phyloP scores from a whole-genome alignment of 2,888 invertebrate species.

The Pristionchus exspectatus region DNA sequence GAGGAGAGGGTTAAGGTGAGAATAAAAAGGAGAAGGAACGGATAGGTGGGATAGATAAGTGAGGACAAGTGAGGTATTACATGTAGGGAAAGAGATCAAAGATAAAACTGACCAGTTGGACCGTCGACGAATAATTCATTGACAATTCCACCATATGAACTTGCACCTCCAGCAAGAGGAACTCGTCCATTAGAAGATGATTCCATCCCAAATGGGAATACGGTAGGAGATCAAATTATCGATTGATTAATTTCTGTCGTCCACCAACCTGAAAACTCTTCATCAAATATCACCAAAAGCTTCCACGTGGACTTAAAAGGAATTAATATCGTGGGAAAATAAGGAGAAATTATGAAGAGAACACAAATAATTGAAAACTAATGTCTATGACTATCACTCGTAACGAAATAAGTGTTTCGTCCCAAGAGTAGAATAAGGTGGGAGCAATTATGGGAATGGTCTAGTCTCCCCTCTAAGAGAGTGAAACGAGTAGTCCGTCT shows the following conservation, averaged over 20 bases:
- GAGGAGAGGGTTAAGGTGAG: neutral
- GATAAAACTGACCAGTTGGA: constrained; percentile 38
- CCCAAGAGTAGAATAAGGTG: neutral
- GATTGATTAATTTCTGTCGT: neutral
- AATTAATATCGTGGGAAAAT: neutral
- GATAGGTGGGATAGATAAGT: neutral
- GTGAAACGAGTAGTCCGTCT: neutral
- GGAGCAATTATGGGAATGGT: neutral
- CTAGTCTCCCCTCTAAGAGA: neutral
- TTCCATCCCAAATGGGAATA: constrained; percentile 43
- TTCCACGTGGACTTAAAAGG: constrained; percentile 32
- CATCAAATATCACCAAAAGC: neutral
- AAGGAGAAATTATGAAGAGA: neutral
- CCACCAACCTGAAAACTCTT: neutral
- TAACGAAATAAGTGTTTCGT: constrained; percentile 13
- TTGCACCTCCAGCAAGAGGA: constrained; percentile 42
- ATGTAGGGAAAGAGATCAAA: constrained; percentile 10
- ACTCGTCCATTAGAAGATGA: constrained; percentile 17
- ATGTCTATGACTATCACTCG: neutral
- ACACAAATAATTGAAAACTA: neutral
- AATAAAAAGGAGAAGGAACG: constrained; percentile 11
- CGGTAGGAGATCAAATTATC: constrained; percentile 1
- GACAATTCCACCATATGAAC: constrained; percentile 68
- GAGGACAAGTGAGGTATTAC: neutral
- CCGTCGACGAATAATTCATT: constrained; percentile 66